These are phyloP conservation scores for Parthenolecanium corni DNA, from an alignment of 2,888 invertebrate species.

Conservation along the genomic window DNA sequence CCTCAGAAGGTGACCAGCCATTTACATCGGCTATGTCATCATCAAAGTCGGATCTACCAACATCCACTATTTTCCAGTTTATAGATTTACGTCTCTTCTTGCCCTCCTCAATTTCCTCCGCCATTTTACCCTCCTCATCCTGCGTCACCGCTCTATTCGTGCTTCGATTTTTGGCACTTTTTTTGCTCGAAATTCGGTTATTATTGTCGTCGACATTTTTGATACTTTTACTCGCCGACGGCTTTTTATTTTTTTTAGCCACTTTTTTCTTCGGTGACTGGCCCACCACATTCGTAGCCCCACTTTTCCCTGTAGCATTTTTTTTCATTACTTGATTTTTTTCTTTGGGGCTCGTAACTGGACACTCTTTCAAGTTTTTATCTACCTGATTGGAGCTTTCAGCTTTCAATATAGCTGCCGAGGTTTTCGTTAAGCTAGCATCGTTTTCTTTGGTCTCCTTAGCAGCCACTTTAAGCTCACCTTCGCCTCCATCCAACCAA, in stretches of 20 bases:
- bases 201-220: constrained; percentile 3
- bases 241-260: neutral
- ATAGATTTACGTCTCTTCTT: neutral
- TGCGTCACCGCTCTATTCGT: constrained; percentile 33
- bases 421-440: too few relatives aligned
- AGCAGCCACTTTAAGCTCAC: too few relatives aligned
- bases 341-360: constrained; percentile 35
- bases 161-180: constrained; percentile 36
- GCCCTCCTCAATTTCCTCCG: constrained; percentile 31
- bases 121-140: constrained; percentile 38
- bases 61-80: constrained; percentile 26
- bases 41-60: constrained; percentile 22
- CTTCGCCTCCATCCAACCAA: too few relatives aligned
- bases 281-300: neutral
- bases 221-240: neutral
- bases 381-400: constrained; percentile 8
- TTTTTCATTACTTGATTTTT: constrained; percentile 32
- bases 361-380: constrained; percentile 5
- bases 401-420: neutral
- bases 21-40: constrained; percentile 20
- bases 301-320: neutral
- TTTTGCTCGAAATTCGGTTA: constrained; percentile 4
- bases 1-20: constrained; percentile 34
- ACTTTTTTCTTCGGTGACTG: neutral
- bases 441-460: too few relatives aligned